phyloP scores from a whole-genome alignment of 2,797 vertebrate species.

The Mergus octosetaceus region DNA sequence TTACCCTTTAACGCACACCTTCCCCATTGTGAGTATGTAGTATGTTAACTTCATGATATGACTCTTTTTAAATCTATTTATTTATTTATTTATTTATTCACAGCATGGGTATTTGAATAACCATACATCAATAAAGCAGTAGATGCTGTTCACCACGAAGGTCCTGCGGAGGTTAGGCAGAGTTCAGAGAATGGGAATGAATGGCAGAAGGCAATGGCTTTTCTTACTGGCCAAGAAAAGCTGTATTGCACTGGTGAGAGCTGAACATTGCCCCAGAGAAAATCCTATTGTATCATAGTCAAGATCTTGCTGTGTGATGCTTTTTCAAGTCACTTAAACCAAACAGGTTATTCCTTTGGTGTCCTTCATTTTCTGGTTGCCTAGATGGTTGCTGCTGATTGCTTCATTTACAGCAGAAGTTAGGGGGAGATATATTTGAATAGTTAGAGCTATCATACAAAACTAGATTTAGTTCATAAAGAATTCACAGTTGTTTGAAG shows the following conservation, averaged over 20 bases:
- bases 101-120: background rate
- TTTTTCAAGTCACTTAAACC: background rate
- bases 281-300: background rate
- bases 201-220: background rate
- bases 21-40: background rate
- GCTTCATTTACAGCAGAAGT: background rate
- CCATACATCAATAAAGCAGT: background rate
- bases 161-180: background rate
- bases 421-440: background rate
- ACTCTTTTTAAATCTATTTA: background rate
- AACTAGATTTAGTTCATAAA: background rate
- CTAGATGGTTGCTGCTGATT: background rate
- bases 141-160: background rate
- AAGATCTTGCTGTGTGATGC: background rate
- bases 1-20: too few relatives aligned
- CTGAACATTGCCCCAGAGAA: background rate
- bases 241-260: background rate
- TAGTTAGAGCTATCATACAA: background rate
- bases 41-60: background rate
- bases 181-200: background rate
- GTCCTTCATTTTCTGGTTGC: background rate
- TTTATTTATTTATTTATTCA: too few relatives aligned
- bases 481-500: background rate
- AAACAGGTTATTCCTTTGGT: background rate
- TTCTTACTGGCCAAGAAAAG: background rate